A percentile compares a stretch with the other conserved stretches of the same genome.
Conservation (phyloP, 2,888 invertebrate genomes). For the Synergus gifuensis region DNA sequence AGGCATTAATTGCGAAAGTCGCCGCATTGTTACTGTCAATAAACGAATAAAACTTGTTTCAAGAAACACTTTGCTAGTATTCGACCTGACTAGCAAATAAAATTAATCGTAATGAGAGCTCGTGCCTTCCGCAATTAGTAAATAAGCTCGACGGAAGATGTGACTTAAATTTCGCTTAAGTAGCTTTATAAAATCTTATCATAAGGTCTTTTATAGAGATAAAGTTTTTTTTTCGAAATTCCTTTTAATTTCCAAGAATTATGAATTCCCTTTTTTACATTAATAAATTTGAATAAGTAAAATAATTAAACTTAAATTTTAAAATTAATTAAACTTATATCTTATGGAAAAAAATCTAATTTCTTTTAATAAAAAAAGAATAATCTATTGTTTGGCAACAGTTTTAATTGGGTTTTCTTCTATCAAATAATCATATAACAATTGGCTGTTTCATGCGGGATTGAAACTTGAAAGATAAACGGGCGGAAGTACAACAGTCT, state of each 20-base stretch:
- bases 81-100: not conserved
- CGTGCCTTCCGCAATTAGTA: conserved; percentile 28
- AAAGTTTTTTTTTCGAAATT: not conserved
- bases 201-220: not conserved
- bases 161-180: not conserved
- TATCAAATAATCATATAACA: not conserved
- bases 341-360: not conserved
- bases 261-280: not conserved
- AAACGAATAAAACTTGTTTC: not conserved
- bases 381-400: not conserved
- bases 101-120: conserved; percentile 22
- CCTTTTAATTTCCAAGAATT: not conserved
- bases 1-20: not conserved
- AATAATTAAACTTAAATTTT: not conserved
- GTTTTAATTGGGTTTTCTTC: not conserved
- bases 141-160: not conserved
- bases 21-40: not conserved
- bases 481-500: conserved; percentile 45
- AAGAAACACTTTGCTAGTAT: not conserved
- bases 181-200: conserved; percentile 1
- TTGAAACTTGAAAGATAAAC: conserved; percentile 18
- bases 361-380: not conserved
- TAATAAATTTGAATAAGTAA: not conserved
- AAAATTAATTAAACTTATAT: not conserved
- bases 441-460: not conserved